Conservation (phyloP, 2,888 invertebrate genomes). For the Eristalinus aeneus region DNA sequence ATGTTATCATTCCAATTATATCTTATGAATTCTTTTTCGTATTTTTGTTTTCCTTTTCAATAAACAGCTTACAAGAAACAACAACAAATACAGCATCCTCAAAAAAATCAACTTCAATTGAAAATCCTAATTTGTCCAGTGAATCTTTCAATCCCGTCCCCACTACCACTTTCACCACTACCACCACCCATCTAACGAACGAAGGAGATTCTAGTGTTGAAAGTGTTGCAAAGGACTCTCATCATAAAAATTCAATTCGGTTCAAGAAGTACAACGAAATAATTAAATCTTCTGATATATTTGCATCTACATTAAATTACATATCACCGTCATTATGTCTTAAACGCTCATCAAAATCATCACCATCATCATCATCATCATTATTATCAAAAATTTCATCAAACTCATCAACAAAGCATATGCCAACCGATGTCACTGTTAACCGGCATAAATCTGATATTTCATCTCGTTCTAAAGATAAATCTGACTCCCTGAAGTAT, state of each 20-base stretch:
- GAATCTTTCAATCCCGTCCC: conserved; percentile 52
- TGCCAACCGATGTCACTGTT: conserved; percentile 59
- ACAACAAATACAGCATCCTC: conserved; percentile 57
- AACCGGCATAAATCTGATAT: conserved; percentile 69
- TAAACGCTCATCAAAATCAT: conserved; percentile 60
- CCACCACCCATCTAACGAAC: conserved; percentile 37
- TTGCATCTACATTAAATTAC: conserved; percentile 28
- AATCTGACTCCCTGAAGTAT: conserved; percentile 80
- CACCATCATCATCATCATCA: conserved; percentile 64
- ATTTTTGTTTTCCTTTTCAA: conserved; percentile 41
- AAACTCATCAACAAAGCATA: conserved; percentile 71
- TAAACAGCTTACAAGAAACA: conserved; percentile 64
- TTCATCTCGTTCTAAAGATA: conserved; percentile 77
- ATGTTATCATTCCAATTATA: conserved; percentile 26
- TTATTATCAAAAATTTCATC: conserved; percentile 41
- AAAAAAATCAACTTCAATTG: conserved; percentile 43
- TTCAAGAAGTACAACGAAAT: conserved; percentile 65
- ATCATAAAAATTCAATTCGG: conserved; percentile 47
- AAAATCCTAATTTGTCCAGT: conserved; percentile 37
- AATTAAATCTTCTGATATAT: conserved; percentile 40
- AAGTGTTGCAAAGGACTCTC: conserved; percentile 39
- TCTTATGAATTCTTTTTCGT: conserved; percentile 32
- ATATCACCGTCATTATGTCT: conserved; percentile 45
- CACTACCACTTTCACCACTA: conserved; percentile 24
- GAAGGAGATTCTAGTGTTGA: conserved; percentile 39